Evolutionary conservation across 2,797 vertebrate genomes (phyloP).

Genomic region (Heterohyrax brucei): DNA sequence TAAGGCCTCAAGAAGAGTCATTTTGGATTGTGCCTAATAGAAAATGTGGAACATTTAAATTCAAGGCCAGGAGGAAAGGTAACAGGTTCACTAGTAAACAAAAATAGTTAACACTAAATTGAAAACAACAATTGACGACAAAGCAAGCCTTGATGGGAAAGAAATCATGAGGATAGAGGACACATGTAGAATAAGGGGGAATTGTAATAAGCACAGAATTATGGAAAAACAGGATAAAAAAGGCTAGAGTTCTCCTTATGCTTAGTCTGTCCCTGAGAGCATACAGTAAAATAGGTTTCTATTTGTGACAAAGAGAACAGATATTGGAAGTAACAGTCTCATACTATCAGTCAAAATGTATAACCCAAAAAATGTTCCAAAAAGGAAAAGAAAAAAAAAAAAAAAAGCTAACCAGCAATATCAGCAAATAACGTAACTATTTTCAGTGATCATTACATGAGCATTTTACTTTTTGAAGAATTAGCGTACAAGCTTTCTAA

Average conservation of each 20-base stretch:
- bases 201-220: background rate
- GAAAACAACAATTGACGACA: constrained; percentile 48
- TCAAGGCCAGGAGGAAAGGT: constrained; percentile 20
- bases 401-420: constrained; percentile 18
- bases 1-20: background rate
- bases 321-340: constrained; percentile 68
- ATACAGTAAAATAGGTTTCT: constrained; percentile 43
- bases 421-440: constrained; percentile 21
- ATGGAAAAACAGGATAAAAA: background rate
- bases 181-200: background rate
- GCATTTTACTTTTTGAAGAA: background rate
- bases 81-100: constrained; percentile 67
- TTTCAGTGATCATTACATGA: background rate
- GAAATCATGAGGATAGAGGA: background rate
- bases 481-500: background rate
- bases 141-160: background rate
- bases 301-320: constrained; percentile 64
- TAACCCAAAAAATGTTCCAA: constrained; percentile 38
- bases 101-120: constrained; percentile 57
- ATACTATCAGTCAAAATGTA: constrained; percentile 65
- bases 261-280: constrained; percentile 10
- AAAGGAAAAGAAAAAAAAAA: background rate
- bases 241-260: constrained; percentile 12
- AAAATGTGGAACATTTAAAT: constrained; percentile 39
- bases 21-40: constrained; percentile 18